Conservation (phyloP, 35 echinoderm and acorn worm species). For the Apostichopus californicus region DNA sequence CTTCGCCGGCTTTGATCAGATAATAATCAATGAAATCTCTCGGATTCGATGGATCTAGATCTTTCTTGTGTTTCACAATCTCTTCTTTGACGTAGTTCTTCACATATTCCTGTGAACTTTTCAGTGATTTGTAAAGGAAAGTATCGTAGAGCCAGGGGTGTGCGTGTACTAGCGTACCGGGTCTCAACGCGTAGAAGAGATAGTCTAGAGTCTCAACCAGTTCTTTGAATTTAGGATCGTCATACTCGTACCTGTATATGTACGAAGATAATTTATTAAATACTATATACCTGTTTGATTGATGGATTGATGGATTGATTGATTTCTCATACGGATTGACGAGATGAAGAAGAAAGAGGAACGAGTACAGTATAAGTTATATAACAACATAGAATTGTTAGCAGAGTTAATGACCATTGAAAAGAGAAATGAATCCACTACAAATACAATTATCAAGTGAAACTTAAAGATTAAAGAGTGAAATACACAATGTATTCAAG, state of each 20-base stretch:
- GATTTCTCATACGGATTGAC: too few relatives aligned
- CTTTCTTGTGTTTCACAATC: neutral
- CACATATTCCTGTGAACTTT: neutral
- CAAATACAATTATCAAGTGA: too few relatives aligned
- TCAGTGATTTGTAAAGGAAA: neutral
- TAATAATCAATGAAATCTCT: constrained; percentile 16
- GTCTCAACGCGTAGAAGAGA: neutral
- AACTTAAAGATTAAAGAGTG: too few relatives aligned
- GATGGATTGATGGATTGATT: too few relatives aligned
- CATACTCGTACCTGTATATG: neutral
- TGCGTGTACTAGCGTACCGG: neutral
- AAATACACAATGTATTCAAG: too few relatives aligned
- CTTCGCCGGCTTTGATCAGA: neutral
- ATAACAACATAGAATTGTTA: too few relatives aligned
- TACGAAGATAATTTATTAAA: neutral
- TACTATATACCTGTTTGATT: neutral
- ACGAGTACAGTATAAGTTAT: too few relatives aligned
- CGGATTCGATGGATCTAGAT: neutral
- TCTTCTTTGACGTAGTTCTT: neutral
- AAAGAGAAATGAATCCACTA: too few relatives aligned
- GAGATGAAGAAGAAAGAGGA: too few relatives aligned
- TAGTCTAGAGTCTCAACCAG: neutral
- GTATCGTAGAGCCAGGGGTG: neutral
- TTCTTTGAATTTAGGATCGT: neutral
- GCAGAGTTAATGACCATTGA: too few relatives aligned